phyloP scores from a whole-genome alignment of 2,888 invertebrate species.

The Drosophila colorata region DNA sequence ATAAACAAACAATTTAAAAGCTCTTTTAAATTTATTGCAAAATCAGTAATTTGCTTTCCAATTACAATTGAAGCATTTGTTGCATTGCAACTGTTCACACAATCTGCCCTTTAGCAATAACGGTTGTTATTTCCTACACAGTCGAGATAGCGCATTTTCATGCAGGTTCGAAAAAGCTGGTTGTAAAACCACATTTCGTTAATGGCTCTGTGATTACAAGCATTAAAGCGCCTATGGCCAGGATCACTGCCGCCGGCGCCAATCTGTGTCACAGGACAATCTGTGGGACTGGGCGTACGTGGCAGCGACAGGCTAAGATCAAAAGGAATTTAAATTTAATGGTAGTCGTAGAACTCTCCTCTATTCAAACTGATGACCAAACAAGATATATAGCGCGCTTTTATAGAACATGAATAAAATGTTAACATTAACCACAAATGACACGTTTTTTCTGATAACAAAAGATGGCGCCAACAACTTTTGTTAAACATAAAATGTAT shows the following conservation, averaged over 20 bases:
- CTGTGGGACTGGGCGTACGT: not conserved
- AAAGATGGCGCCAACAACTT: not conserved
- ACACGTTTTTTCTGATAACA: not conserved
- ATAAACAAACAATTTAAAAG: not conserved
- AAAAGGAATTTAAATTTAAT: not conserved
- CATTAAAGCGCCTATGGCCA: not conserved
- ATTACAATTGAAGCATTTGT: constrained; percentile 5
- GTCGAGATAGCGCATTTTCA: not conserved
- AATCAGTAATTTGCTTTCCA: not conserved
- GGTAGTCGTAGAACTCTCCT: not conserved
- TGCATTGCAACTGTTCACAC: too few relatives aligned
- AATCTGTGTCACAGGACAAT: not conserved
- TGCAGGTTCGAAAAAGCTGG: not conserved
- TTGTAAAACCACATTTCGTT: constrained; percentile 17
- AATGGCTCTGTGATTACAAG: not conserved
- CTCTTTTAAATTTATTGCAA: not conserved
- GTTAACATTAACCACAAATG: not conserved
- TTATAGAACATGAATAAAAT: not conserved
- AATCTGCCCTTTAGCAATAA: constrained; percentile 4
- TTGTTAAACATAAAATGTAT: not conserved
- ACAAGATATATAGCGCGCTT: not conserved
- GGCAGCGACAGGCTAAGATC: not conserved
- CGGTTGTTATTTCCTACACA: constrained; percentile 20
- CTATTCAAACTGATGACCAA: not conserved
- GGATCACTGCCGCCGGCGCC: not conserved